Evolutionary conservation across 2,888 invertebrate genomes (phyloP), one percentile per base, ranked within the genome.

Genomic region (Synergus gifuensis): DNA sequence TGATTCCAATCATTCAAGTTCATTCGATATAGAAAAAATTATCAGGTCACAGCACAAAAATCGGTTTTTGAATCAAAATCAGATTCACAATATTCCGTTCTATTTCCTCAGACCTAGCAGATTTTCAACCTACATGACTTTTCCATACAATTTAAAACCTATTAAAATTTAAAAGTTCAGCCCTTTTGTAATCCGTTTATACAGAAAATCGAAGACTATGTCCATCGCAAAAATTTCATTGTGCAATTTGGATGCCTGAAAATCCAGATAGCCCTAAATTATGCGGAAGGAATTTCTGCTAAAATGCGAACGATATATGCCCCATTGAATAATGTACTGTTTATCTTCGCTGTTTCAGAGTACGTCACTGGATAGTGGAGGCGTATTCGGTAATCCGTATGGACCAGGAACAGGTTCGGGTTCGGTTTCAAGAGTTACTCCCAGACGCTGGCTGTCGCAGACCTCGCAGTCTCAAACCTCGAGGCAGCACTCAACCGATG

Each of bases 321-420:
- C 18, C 36, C 4, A 42, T 42, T 66, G 4, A 66, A 66, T 66
- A 66, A 40, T 5, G 0, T 4, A 44, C 66, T n/a, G 28, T 78
- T 69, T 63, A 67, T 40, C 78, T 79, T 1, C 69, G 18, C 73
- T 79, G 58, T 87, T 86, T 78, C 84, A 91, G 91, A 91, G 90
- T 81, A 88, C 89, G 76, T 91, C 91, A 64, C 64, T 91, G 88
- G 91, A 91, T 82, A 83, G 89, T 78, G 89, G 88, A 79, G 87
- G 85, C 76, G 79, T 84, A 82, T 84, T 86, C 79, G 85, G 87
- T 86, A 89, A 90, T 87, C 89, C 88, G 82, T 85, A 86, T 85
- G 93, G 86, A 92, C 91, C 89, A 88, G 93, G 86, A 92, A 93
- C 90, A 91, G 93, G 85, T 88, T 90, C 64, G 44, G 76, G 66